Conservation (phyloP, 2,797 vertebrate species). For the Rhincodon typus region DNA sequence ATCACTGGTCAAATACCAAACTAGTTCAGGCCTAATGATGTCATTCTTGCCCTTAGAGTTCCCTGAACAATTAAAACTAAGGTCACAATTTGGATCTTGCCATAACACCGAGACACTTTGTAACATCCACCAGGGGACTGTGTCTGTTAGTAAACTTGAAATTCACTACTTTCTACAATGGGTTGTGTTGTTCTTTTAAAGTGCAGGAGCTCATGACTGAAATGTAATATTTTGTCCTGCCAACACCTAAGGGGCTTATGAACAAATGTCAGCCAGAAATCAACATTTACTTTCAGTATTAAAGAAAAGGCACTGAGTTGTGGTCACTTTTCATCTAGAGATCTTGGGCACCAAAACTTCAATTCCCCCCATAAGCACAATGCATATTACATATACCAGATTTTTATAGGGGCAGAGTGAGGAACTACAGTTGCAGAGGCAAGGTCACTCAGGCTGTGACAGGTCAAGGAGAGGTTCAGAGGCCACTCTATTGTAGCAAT, state of each 20-base stretch:
- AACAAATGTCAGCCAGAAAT: background rate
- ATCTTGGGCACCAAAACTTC: background rate
- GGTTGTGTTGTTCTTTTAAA: background rate
- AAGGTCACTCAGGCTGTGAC: slow-evolving; percentile 67
- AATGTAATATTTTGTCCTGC: slow-evolving; percentile 24
- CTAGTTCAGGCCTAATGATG: background rate
- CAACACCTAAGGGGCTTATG: background rate
- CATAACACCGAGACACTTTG: background rate
- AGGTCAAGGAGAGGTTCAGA: slow-evolving; percentile 72
- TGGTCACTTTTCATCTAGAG: background rate
- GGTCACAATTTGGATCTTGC: background rate
- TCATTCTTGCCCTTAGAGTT: background rate
- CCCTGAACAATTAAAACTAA: background rate
- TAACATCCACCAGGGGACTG: background rate
- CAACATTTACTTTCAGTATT: background rate
- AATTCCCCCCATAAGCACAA: background rate
- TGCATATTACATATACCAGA: slow-evolving; percentile 52
- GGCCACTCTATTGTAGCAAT: slow-evolving; percentile 75
- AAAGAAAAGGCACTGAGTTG: background rate
- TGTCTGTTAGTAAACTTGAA: slow-evolving; percentile 1
- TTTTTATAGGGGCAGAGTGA: slow-evolving; percentile 79
- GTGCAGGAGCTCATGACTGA: background rate
- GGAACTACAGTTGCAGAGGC: slow-evolving; percentile 82
- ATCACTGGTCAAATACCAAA: background rate
- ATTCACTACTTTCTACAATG: background rate